Evolutionary conservation across 2,797 vertebrate species (phyloP).

Genomic region (Tauraco hartlaubi): DNA sequence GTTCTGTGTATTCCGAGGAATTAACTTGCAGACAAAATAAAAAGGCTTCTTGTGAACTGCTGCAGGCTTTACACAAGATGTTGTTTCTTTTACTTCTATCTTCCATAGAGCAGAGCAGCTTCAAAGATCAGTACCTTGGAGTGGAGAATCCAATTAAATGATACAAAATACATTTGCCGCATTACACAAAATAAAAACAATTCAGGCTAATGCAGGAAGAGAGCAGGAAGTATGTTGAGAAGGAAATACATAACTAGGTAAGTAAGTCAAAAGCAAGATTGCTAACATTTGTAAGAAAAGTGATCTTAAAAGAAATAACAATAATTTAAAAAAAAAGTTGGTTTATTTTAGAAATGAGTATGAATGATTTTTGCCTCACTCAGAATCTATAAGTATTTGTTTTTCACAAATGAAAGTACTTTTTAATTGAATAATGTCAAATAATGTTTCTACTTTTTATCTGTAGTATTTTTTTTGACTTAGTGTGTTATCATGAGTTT

Average conservation of each 20-base stretch:
- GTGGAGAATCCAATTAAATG: not conserved
- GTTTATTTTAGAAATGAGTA: not conserved
- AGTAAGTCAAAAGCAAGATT: not conserved
- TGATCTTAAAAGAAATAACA: not conserved
- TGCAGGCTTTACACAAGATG: not conserved
- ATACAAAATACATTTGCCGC: not conserved
- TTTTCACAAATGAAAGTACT: not conserved
- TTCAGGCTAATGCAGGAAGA: not conserved
- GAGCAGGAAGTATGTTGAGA: not conserved
- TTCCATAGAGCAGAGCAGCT: not conserved
- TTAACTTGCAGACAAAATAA: not conserved
- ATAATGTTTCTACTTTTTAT: not conserved
- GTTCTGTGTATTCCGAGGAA: not conserved
- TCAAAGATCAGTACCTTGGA: not conserved
- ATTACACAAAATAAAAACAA: not conserved
- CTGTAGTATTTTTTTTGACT: not conserved
- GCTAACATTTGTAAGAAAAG: not conserved
- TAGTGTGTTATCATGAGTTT: not conserved
- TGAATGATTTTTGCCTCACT: not conserved
- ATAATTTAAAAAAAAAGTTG: accelerated
- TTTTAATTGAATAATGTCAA: not conserved
- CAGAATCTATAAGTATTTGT: not conserved
- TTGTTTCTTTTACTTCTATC: not conserved
- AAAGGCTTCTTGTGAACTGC: not conserved
- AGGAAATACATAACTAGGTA: not conserved